Percentiles rank a stretch among this genome's conserved stretches.
These are phyloP conservation scores for Ganaspis brasiliensis DNA, from an alignment of 2,888 invertebrate genomes.

Conservation along the genomic window DNA sequence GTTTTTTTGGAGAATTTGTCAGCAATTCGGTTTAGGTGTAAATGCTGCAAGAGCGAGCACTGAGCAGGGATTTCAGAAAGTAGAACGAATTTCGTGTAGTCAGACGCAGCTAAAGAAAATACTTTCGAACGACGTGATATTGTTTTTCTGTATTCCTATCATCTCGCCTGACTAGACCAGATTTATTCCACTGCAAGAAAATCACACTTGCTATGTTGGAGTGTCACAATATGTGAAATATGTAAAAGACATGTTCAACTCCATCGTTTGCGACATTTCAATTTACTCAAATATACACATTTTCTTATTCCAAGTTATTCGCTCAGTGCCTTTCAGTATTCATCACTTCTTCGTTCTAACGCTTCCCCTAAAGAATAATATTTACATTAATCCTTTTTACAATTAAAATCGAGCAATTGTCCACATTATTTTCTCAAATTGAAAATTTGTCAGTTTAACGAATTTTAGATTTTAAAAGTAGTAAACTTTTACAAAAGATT, in stretches of 20 bases:
- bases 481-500: too few species aligned
- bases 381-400: too few species aligned
- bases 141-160: constrained; percentile 40
- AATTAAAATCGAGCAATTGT: too few species aligned
- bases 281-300: constrained; percentile 32
- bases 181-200: constrained; percentile 25
- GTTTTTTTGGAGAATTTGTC: neutral
- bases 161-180: constrained; percentile 39
- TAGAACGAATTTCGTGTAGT: constrained; percentile 34
- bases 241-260: constrained; percentile 27
- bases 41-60: constrained; percentile 17
- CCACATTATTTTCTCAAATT: too few species aligned
- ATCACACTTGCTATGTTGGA: constrained; percentile 2
- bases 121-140: constrained; percentile 31
- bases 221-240: constrained; percentile 34
- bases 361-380: too few species aligned
- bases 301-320: neutral
- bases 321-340: neutral
- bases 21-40: constrained; percentile 14
- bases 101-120: constrained; percentile 33
- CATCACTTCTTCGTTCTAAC: too few species aligned
- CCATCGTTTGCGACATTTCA: constrained; percentile 32
- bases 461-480: too few species aligned
- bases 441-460: too few species aligned
- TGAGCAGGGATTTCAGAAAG: constrained; percentile 12